Percentiles rank a stretch among this genome's conserved stretches.
Conservation (phyloP, 2,797 vertebrate species). For the Sebastes steindachneri region DNA sequence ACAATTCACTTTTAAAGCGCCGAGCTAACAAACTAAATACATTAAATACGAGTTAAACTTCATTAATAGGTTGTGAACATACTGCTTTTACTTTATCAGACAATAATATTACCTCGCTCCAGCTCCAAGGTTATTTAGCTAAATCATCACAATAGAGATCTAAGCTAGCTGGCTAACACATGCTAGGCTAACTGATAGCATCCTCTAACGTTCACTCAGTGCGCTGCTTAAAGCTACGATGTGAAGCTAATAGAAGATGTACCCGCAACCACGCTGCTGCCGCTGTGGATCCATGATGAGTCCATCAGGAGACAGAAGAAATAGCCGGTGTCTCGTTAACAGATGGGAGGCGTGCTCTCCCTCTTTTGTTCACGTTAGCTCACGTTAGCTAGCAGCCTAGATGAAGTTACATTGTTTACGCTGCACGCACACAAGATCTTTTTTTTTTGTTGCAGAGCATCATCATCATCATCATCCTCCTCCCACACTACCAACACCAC, state of each 20-base stretch:
- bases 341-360: slow-evolving; percentile 66
- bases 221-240: slow-evolving; percentile 31
- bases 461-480: slow-evolving; percentile 56
- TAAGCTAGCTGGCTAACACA: slow-evolving; percentile 41
- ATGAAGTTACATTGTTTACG: slow-evolving; percentile 85
- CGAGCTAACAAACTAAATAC: not conserved
- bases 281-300: slow-evolving; percentile 25
- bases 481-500: slow-evolving; percentile 53
- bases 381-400: slow-evolving; percentile 75
- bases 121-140: slow-evolving; percentile 81
- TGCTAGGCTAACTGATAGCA: slow-evolving; percentile 73
- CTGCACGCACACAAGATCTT: slow-evolving; percentile 65
- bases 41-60: not conserved
- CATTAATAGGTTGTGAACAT: not conserved
- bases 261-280: slow-evolving; percentile 51
- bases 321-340: slow-evolving; percentile 24
- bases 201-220: slow-evolving; percentile 42
- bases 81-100: not conserved
- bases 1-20: slow-evolving; percentile 62
- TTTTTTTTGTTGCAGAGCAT: slow-evolving; percentile 63
- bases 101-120: not conserved
- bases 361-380: slow-evolving; percentile 81
- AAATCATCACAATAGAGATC: slow-evolving; percentile 80
- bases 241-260: slow-evolving; percentile 68
- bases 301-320: not conserved